phyloP scores from a whole-genome alignment of 2,888 invertebrate species.

The Diogma glabrata region DNA sequence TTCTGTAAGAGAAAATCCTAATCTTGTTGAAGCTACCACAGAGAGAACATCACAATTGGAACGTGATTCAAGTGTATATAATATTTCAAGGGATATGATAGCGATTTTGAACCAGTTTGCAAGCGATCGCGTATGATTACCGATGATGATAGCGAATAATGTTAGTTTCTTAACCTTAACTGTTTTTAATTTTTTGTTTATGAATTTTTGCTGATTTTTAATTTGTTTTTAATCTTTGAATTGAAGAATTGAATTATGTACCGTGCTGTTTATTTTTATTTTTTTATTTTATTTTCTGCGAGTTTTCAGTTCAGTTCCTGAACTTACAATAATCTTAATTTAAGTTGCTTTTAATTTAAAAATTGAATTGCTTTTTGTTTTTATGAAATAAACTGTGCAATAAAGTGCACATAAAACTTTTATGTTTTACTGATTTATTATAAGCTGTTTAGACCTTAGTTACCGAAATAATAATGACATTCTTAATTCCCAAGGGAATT shows the following conservation, averaged over 20 bases:
- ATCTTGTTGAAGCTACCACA: not conserved
- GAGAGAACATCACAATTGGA: not conserved
- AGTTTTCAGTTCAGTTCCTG: not conserved
- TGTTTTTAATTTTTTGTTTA: not conserved
- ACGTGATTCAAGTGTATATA: no score
- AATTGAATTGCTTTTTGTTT: not conserved
- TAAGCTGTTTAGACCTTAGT: no score
- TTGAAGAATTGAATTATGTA: not conserved
- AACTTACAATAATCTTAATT: not conserved
- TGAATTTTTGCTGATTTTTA: constrained; percentile 5
- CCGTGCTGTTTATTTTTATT: no score
- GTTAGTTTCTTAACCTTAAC: not conserved
- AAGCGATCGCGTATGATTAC: not conserved
- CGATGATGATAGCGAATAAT: constrained; percentile 1
- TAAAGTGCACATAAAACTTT: no score
- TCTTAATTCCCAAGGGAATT: no score
- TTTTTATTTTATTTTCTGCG: no score
- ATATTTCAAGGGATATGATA: no score
- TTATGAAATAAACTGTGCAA: not conserved
- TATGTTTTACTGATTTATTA: no score
- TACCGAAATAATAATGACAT: no score
- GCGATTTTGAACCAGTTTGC: not conserved
- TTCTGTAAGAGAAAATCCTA: not conserved
- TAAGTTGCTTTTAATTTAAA: not conserved
- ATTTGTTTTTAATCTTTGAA: constrained; percentile 1